These are phyloP conservation scores for Oceanodroma leucorhoa DNA, from an alignment of 2,797 vertebrate species.

Conservation along the genomic window DNA sequence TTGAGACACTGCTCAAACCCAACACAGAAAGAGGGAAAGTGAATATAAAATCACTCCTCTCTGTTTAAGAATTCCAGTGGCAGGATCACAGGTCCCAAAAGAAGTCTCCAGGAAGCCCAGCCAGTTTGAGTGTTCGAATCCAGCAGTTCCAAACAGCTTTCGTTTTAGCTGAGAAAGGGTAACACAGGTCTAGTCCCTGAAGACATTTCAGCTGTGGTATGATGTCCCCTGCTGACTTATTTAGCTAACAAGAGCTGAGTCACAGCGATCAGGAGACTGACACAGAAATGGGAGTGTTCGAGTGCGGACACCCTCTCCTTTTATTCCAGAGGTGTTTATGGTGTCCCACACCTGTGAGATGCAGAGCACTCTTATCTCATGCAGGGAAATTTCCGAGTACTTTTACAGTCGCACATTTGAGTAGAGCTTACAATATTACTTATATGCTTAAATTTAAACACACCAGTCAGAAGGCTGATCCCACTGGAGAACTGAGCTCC, in stretches of 20 bases:
- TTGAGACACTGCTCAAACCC: neutral
- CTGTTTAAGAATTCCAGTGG: neutral
- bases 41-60: neutral
- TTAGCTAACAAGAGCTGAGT: neutral
- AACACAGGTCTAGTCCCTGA: neutral
- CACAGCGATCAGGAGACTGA: neutral
- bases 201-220: neutral
- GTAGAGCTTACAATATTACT: neutral
- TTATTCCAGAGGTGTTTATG: neutral
- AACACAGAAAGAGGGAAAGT: neutral
- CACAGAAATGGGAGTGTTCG: neutral
- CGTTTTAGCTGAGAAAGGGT: neutral
- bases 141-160: neutral
- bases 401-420: neutral
- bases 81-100: neutral
- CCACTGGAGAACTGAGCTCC: neutral
- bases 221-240: neutral
- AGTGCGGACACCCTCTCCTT: neutral
- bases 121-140: neutral
- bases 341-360: neutral
- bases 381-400: neutral
- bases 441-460: neutral
- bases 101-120: accelerated
- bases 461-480: neutral
- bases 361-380: neutral